Evolutionary conservation across 2,113 vertebrate genomes (phyloP).

Genomic region (Dasyprocta punctata): DNA sequence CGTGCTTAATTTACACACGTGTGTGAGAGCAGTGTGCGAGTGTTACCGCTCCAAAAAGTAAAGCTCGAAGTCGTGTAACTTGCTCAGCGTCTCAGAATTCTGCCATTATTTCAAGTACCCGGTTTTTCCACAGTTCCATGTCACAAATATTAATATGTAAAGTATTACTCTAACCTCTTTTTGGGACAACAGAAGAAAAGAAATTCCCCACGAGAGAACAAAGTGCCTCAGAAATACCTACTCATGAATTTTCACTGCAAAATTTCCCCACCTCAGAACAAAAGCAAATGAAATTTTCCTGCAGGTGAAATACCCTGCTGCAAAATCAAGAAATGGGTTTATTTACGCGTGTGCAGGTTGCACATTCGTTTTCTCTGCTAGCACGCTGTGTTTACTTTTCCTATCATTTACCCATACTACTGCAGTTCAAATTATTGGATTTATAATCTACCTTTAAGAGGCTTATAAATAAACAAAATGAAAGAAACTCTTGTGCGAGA

Average conservation of each 20-base stretch:
- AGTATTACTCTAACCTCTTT: background rate
- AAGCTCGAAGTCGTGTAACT: background rate
- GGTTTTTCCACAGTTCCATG: background rate
- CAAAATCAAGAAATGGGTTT: background rate
- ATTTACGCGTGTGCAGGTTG: background rate
- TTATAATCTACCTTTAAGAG: constrained; percentile 1
- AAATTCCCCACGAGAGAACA: constrained; percentile 16
- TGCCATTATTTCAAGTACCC: background rate
- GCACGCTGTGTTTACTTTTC: constrained; percentile 14
- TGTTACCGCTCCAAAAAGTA: background rate
- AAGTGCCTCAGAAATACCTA: constrained; percentile 47
- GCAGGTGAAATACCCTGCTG: background rate
- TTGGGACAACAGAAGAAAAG: constrained; percentile 10
- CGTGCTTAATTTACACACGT: background rate
- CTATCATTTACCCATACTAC: constrained; percentile 40
- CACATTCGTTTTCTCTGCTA: background rate
- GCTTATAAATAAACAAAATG: constrained; percentile 1
- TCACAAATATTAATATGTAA: background rate
- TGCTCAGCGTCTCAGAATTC: background rate
- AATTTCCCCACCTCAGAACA: constrained; percentile 34
- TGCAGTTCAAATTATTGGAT: constrained; percentile 21
- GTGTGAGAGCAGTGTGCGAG: background rate
- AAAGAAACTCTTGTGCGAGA: background rate
- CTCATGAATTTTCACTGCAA: constrained; percentile 54
- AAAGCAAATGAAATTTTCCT: background rate